These are phyloP conservation scores for Ctena decussata DNA, from an alignment of 2,888 invertebrate genomes.

Conservation along the genomic window DNA sequence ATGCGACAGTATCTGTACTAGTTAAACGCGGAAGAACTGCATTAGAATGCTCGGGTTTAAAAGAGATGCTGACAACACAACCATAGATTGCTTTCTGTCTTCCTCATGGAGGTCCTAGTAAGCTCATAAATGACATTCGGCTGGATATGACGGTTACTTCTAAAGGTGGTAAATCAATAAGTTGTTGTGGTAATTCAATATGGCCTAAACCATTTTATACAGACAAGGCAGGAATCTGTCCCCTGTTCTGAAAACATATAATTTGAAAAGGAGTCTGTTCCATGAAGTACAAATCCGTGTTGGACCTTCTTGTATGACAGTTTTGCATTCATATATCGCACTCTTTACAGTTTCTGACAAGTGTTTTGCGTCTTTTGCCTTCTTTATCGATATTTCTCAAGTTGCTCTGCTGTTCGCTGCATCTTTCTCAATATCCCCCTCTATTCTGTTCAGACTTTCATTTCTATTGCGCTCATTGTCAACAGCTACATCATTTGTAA, in stretches of 20 bases:
- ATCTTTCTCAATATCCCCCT: too few relatives aligned
- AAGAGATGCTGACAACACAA: conserved; percentile 57
- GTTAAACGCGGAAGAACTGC: not conserved
- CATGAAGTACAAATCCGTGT: conserved; percentile 12
- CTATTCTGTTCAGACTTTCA: too few relatives aligned
- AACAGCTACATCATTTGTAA: too few relatives aligned
- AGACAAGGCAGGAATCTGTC: conserved; percentile 34
- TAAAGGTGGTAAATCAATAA: conserved; percentile 47
- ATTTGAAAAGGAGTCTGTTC: conserved; percentile 8
- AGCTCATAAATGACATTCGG: conserved; percentile 61
- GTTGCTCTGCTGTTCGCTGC: too few relatives aligned
- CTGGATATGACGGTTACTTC: conserved; percentile 54
- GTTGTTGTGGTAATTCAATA: conserved; percentile 43
- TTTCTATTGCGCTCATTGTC: too few relatives aligned
- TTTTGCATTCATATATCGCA: not conserved
- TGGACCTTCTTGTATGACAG: not conserved
- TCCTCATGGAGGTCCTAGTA: conserved; percentile 52
- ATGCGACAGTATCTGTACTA: not conserved
- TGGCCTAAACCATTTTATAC: conserved; percentile 42
- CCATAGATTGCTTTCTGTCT: conserved; percentile 57
- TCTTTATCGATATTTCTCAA: too few relatives aligned
- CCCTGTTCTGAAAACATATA: not conserved
- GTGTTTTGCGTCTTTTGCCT: too few relatives aligned
- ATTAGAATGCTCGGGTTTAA: conserved; percentile 28
- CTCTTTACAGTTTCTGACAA: too few relatives aligned